A percentile compares a stretch with the other conserved stretches of the same genome.
Conservation (phyloP, 1,140 invertebrate genomes). For the Drosophila yakuba region DNA sequence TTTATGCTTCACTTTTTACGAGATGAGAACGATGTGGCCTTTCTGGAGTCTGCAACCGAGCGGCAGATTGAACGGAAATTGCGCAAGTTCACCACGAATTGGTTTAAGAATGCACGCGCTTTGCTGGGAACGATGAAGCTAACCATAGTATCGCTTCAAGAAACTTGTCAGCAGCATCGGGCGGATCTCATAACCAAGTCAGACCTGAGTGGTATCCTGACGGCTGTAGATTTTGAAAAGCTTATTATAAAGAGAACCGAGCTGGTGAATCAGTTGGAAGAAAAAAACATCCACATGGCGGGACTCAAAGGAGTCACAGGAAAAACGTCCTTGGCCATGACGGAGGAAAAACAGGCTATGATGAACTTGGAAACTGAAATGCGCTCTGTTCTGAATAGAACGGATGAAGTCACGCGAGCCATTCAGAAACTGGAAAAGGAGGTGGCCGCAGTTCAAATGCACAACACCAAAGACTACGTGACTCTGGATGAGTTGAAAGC, state of each 20-base stretch:
- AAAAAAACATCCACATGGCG: conserved; percentile 80
- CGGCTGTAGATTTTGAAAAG: conserved; percentile 85
- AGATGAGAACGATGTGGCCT: conserved; percentile 62
- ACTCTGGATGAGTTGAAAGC: conserved; percentile 45
- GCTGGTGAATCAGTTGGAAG: conserved; percentile 78
- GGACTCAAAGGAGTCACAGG: conserved; percentile 84
- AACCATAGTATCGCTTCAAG: conserved; percentile 71
- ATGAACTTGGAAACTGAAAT: conserved; percentile 74
- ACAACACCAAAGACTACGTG: conserved; percentile 60
- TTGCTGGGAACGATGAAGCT: conserved; percentile 77
- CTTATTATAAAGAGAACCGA: conserved; percentile 85
- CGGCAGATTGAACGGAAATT: conserved; percentile 76
- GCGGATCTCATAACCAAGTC: conserved; percentile 74
- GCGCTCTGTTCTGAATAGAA: conserved; percentile 54
- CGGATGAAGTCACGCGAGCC: conserved; percentile 61
- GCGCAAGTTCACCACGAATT: conserved; percentile 78
- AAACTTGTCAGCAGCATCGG: conserved; percentile 74
- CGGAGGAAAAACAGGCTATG: conserved; percentile 78
- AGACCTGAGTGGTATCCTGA: conserved; percentile 84
- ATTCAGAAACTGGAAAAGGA: conserved; percentile 74
- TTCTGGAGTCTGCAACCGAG: conserved; percentile 68
- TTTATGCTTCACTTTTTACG: conserved; percentile 74
- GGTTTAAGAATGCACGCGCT: conserved; percentile 76
- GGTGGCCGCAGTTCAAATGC: conserved; percentile 52
- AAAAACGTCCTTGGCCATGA: conserved; percentile 73